Conservation (phyloP, 2,113 vertebrate species). For the Triplophysa rosa region DNA sequence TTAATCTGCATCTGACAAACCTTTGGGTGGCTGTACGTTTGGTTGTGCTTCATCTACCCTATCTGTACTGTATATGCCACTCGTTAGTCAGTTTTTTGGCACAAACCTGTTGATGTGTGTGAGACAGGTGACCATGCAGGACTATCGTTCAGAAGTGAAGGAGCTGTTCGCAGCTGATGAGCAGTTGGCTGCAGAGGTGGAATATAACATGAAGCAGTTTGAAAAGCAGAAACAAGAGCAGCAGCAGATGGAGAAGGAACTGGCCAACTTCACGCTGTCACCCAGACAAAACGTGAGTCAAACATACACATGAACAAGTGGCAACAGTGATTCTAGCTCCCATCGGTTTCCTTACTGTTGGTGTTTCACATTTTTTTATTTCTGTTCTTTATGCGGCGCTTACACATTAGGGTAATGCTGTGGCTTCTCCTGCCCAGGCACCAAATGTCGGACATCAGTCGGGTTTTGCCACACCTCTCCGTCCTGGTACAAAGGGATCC, state of each 20-base stretch:
- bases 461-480: constrained; percentile 59
- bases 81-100: background rate
- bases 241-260: constrained; percentile 63
- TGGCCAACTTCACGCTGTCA: constrained; percentile 54
- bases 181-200: constrained; percentile 88
- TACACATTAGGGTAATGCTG: constrained; percentile 33
- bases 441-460: background rate
- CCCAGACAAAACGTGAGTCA: constrained; percentile 30
- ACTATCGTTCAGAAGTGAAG: constrained; percentile 87
- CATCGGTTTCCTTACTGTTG: background rate
- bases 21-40: background rate
- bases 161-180: constrained; percentile 88
- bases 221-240: constrained; percentile 72
- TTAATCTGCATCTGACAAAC: background rate
- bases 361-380: background rate
- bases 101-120: background rate
- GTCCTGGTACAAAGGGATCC: background rate
- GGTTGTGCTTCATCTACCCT: background rate
- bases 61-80: background rate
- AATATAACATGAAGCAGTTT: constrained; percentile 87
- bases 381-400: background rate
- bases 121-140: constrained; percentile 88
- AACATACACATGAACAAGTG: too few species aligned
- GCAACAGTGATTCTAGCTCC: background rate
- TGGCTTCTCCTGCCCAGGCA: constrained; percentile 43